Conservation (phyloP, 2,888 invertebrate genomes). For the Heliconius charithonia region DNA sequence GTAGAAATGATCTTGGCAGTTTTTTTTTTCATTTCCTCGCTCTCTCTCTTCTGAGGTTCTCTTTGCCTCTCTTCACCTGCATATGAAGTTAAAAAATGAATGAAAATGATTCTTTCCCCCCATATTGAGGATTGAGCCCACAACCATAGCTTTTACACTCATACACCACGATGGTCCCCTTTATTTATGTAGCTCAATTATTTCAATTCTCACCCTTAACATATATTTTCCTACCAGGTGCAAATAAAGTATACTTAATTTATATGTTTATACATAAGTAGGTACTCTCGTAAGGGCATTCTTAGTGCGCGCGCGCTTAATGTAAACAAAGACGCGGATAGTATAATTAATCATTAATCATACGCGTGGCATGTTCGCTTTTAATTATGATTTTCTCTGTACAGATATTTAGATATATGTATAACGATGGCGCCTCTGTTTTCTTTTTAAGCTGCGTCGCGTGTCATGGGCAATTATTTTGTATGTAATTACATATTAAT, state of each 20-base stretch:
- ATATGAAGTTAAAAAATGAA: too few species aligned
- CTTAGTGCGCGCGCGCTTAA: conserved; percentile 12
- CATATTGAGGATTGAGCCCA: background rate
- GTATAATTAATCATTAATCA: conserved; percentile 3
- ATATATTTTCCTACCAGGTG: too few species aligned
- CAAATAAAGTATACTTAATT: too few species aligned
- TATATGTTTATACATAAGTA: background rate
- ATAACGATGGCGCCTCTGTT: background rate
- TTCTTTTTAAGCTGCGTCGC: background rate
- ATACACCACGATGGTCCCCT: too few species aligned
- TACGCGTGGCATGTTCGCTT: background rate
- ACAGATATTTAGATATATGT: background rate
- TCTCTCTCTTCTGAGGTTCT: too few species aligned
- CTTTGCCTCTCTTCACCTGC: too few species aligned
- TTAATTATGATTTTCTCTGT: conserved; percentile 14
- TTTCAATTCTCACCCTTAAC: too few species aligned
- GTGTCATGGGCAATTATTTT: background rate
- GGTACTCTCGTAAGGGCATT: background rate
- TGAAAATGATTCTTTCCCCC: background rate
- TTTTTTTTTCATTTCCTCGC: too few species aligned
- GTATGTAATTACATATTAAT: background rate
- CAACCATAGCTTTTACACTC: background rate
- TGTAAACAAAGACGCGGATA: conserved; percentile 19
- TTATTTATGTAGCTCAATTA: too few species aligned
- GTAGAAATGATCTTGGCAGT: background rate